Base-by-base conservation (phyloP, 2,888 invertebrate genomes). In the Oscheius myriophilus region DNA sequence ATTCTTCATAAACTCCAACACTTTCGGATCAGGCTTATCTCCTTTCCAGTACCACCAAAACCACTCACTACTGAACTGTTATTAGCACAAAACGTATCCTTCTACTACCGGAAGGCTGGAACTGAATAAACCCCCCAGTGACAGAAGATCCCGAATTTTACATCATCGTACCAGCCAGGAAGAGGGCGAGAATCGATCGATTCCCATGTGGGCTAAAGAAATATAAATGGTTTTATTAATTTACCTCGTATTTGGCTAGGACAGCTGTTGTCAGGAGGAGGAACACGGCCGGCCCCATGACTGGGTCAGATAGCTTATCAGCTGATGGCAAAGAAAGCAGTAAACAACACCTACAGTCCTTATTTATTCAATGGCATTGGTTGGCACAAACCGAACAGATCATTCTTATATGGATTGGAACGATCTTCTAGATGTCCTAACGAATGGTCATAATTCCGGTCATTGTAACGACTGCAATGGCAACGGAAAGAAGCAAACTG, bases 1-100 rank as follows among this genome's bases (percentile, higher is more conserved):
- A 42, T 91, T 89, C 41, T 90, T 87, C 93, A 96, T 94, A 86
- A 92, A 96, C 16, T 85, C 71, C 3, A 86, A 83, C 53, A 84
- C 78, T n/a, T 76, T 82, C 16, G 70, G 49, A 23, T 79, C 76
- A 14, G 78, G 76, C 9, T 79, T 72, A 6, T 79, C 52, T 11
- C 81, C 78, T 76, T 72, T 71, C 87, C 87, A 86, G 64, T 79
- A 76, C 78, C 79, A 82, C 86, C 86, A 86, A 63, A 85, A 95
- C 96, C 95, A 96, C 93, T 92, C 0, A 94, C 95, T 14, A 67
- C 81, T 78, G 70, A 64, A 65, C 9, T 3, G 6, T 46, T n/a
- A 57, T 57, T 41, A 12, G 41, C 45, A 16, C 2, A 7, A n/a
- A 11, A 53, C 6, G 18, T 16, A 7, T 33, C 33, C 33, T 6